Percentiles rank a stretch among this genome's conserved stretches.
phyloP scores from a whole-genome alignment of 2,888 invertebrate genomes.

The Cerastoderma edule region DNA sequence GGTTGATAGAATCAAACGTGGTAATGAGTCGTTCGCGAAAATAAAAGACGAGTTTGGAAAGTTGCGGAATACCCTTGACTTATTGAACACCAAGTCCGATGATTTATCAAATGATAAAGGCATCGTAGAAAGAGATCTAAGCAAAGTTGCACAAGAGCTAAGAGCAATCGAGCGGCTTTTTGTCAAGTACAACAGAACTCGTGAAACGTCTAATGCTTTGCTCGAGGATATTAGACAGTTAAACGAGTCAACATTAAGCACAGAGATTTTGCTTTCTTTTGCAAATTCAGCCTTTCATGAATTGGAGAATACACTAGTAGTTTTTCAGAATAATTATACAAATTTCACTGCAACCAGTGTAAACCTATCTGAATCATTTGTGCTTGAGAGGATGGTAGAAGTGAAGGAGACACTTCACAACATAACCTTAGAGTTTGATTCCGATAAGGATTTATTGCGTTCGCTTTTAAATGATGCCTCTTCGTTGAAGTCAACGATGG shows the following conservation, averaged over 20 bases:
- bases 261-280: neutral
- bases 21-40: neutral
- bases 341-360: conserved; percentile 50
- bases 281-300: neutral
- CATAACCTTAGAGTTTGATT: conserved; percentile 4
- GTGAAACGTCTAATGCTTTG: neutral
- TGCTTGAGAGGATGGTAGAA: conserved; percentile 33
- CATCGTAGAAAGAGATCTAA: neutral
- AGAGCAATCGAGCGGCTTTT: neutral
- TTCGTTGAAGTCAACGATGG: neutral
- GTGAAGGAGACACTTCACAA: conserved; percentile 25
- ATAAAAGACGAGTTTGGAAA: no score
- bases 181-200: neutral
- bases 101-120: neutral
- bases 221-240: neutral
- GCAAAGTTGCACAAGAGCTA: neutral
- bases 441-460: neutral
- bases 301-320: conserved; percentile 5
- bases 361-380: conserved; percentile 37
- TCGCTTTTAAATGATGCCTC: neutral
- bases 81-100: neutral
- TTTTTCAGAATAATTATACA: conserved; percentile 33
- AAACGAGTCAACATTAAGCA: conserved; percentile 17
- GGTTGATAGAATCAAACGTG: neutral
- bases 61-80: neutral